A percentile compares a stretch with the other conserved stretches of the same genome.
Conservation (phyloP, 1,140 invertebrate species). For the Bombus sylvicola region DNA sequence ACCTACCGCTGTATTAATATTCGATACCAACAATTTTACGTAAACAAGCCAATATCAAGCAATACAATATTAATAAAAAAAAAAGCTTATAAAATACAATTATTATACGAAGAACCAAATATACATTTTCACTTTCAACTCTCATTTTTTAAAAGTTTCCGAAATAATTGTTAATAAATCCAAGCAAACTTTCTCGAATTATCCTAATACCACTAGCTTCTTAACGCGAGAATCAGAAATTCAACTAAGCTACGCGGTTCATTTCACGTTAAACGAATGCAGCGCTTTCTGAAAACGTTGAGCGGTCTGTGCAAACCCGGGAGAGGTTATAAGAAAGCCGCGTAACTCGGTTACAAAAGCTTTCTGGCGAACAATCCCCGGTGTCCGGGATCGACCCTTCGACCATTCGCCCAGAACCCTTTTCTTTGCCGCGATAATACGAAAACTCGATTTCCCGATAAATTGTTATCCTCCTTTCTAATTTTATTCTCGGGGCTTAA, state of each 20-base stretch:
- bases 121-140: too few species aligned
- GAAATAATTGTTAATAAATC: too few species aligned
- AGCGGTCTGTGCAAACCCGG: background rate
- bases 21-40: background rate
- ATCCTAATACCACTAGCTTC: background rate
- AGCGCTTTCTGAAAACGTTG: background rate
- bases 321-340: conserved; percentile 10
- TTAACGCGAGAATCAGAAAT: background rate
- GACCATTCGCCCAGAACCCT: background rate
- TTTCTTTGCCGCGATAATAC: conserved; percentile 43
- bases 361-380: conserved; percentile 33
- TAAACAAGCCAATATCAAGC: rapidly evolving
- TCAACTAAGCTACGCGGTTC: background rate
- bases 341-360: conserved; percentile 43
- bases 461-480: conserved; percentile 59
- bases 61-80: background rate
- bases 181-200: background rate
- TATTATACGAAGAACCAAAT: background rate
- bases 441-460: conserved; percentile 60
- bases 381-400: background rate
- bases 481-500: conserved; percentile 63
- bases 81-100: too few species aligned
- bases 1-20: background rate
- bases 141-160: background rate
- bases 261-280: background rate